Conservation (phyloP, 2,113 vertebrate genomes). For the Genyomyrus donnyi region DNA sequence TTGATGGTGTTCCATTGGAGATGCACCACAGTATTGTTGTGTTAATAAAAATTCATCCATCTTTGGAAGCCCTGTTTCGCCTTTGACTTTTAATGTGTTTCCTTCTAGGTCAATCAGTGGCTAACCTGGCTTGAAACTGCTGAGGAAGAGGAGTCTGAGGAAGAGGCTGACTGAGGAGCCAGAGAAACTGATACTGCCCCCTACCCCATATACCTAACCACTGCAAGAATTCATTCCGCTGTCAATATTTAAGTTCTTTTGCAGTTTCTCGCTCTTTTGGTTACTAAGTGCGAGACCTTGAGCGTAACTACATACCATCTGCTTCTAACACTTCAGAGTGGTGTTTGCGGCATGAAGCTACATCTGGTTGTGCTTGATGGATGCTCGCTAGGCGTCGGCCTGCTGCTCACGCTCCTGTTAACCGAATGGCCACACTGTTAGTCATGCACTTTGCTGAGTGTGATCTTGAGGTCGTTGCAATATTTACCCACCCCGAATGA, state of each 20-base stretch:
- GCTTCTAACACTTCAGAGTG: conserved; percentile 46
- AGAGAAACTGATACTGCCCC: conserved; percentile 53
- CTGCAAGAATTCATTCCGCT: conserved; percentile 78
- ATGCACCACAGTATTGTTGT: background rate
- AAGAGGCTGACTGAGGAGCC: conserved; percentile 88
- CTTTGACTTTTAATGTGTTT: background rate
- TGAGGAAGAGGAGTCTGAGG: conserved; percentile 97
- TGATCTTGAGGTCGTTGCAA: conserved; percentile 81
- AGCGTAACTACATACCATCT: conserved; percentile 38
- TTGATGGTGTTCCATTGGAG: background rate
- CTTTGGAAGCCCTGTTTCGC: background rate
- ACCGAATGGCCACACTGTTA: conserved; percentile 77
- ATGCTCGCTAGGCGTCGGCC: conserved; percentile 66
- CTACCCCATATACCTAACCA: conserved; percentile 61
- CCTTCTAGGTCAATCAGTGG: conserved; percentile 92
- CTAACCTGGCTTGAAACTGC: conserved; percentile 98
- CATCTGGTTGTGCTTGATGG: conserved; percentile 65
- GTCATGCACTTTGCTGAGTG: conserved; percentile 79
- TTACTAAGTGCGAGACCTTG: conserved; percentile 52
- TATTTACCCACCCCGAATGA: conserved; percentile 73
- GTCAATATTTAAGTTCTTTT: conserved; percentile 69
- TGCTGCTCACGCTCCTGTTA: conserved; percentile 71
- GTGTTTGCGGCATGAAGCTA: conserved; percentile 79
- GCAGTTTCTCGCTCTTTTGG: conserved; percentile 50
- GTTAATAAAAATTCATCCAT: background rate